Evolutionary conservation across 2,113 vertebrate species (phyloP).

Genomic region (Hiodon alosoides): DNA sequence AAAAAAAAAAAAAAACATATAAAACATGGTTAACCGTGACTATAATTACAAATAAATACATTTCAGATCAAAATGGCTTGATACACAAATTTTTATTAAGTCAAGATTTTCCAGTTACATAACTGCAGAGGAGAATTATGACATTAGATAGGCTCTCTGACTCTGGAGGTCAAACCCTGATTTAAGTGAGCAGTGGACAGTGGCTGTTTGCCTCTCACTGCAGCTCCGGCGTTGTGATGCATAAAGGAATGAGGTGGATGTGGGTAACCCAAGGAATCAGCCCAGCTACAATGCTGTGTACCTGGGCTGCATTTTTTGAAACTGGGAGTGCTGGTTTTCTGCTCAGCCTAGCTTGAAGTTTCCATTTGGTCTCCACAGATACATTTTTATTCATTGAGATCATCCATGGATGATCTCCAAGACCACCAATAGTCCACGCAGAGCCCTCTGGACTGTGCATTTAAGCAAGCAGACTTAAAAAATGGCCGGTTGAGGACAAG

Average conservation of each 20-base stretch:
- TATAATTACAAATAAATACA: background rate
- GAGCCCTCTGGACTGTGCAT: too few species aligned
- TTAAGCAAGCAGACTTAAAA: background rate
- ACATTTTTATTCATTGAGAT: too few species aligned
- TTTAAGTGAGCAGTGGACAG: background rate
- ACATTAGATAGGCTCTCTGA: background rate
- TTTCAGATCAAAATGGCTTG: background rate
- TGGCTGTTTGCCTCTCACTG: background rate
- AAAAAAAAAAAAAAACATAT: background rate
- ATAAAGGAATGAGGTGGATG: too few species aligned
- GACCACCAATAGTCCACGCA: too few species aligned
- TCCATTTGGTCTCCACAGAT: too few species aligned
- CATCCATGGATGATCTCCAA: too few species aligned
- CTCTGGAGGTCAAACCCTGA: background rate
- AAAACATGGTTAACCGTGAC: background rate
- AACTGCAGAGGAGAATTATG: background rate
- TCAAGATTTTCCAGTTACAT: background rate
- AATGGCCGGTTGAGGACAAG: background rate
- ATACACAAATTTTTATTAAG: background rate
- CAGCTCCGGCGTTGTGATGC: too few species aligned
- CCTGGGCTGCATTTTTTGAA: too few species aligned
- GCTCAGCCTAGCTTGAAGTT: too few species aligned
- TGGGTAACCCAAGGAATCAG: too few species aligned
- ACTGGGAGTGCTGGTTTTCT: too few species aligned
- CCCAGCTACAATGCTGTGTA: too few species aligned